Evolutionary conservation across 2,113 vertebrate genomes (phyloP).

Genomic region (Hippocampus mohnikei): DNA sequence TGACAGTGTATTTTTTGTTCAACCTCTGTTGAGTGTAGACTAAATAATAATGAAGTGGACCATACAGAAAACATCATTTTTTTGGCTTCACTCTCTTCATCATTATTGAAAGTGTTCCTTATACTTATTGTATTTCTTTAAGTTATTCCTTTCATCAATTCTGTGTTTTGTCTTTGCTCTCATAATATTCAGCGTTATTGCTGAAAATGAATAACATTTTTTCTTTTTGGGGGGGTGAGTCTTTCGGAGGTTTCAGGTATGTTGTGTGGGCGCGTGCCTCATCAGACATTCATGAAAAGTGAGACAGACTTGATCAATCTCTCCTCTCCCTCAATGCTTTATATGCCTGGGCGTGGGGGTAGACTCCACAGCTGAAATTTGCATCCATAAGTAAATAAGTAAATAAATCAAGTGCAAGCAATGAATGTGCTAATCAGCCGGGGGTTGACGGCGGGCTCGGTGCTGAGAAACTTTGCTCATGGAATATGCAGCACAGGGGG

Average conservation of each 20-base stretch:
- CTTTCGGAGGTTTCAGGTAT: conserved; percentile 35
- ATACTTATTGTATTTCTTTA: not conserved
- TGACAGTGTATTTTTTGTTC: conserved; percentile 55
- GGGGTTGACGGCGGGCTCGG: conserved; percentile 65
- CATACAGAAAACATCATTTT: conserved; percentile 34
- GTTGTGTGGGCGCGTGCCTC: conserved; percentile 43
- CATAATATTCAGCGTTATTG: not conserved
- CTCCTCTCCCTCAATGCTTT: conserved; percentile 61
- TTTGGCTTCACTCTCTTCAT: conserved; percentile 16
- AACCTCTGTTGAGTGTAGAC: conserved; percentile 45
- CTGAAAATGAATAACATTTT: conserved; percentile 11
- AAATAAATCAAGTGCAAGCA: conserved; percentile 78
- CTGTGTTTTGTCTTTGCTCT: conserved; percentile 13
- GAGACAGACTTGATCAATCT: conserved; percentile 75
- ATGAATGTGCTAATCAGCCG: conserved; percentile 75
- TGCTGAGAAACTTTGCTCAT: conserved; percentile 81
- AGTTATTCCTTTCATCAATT: not conserved
- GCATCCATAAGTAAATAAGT: conserved; percentile 81
- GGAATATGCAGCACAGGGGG: conserved; percentile 77
- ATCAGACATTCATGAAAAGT: conserved; percentile 74
- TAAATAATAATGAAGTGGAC: conserved; percentile 33
- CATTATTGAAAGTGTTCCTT: not conserved
- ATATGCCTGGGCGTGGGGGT: conserved; percentile 60
- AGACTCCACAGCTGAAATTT: conserved; percentile 72
- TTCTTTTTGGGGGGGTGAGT: conserved; percentile 1